These are phyloP conservation scores for Physella acuta DNA, from an alignment of 1,140 invertebrate species.

Conservation along the genomic window DNA sequence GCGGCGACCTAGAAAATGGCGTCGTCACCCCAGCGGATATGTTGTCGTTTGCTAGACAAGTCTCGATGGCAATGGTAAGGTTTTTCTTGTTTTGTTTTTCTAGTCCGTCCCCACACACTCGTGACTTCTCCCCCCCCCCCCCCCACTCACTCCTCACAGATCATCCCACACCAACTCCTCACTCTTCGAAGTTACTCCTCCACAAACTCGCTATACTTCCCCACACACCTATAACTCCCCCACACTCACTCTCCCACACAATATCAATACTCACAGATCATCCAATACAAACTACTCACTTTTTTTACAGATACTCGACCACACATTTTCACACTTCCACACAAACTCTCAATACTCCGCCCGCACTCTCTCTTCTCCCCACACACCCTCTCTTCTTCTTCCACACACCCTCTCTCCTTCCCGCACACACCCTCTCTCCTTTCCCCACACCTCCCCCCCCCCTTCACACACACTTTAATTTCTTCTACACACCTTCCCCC, in stretches of 20 bases:
- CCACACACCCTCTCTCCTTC: neutral
- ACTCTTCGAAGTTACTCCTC: no score
- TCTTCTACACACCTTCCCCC: neutral
- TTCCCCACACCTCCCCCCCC: neutral
- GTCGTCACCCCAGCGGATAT: conserved; percentile 52
- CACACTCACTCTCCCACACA: neutral
- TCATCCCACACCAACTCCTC: no score
- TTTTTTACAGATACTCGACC: no score
- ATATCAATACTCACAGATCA: no score
- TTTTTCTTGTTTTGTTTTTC: neutral
- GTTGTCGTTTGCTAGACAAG: conserved; percentile 56
- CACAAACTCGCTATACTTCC: no score
- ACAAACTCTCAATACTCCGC: neutral
- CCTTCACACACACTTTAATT: neutral
- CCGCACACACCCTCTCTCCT: neutral
- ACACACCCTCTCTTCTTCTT: neutral
- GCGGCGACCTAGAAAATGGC: conserved; percentile 51
- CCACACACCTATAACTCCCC: neutral
- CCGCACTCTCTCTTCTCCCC: conserved; percentile 7
- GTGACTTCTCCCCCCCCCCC: neutral
- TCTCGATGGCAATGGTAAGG: conserved; percentile 58
- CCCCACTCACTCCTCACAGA: no score
- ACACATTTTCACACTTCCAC: neutral
- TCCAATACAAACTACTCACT: no score
- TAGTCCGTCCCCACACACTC: neutral